Evolutionary conservation across 2,888 invertebrate genomes (phyloP).

Genomic region (Mythimna lalbum): DNA sequence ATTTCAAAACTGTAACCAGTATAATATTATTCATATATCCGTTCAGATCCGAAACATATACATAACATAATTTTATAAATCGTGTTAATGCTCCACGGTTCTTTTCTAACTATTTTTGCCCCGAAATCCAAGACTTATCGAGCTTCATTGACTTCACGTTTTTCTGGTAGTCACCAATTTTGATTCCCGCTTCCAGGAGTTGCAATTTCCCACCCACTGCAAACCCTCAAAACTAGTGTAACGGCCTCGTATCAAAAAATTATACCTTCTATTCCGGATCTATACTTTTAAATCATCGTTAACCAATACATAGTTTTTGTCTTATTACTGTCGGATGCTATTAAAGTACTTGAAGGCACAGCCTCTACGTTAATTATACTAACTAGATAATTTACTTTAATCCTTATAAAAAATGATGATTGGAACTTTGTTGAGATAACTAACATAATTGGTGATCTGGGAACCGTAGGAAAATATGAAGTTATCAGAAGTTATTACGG

Average conservation of each 20-base stretch:
- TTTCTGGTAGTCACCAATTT: background rate
- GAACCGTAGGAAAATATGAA: conserved; percentile 40
- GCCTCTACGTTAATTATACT: conserved; percentile 44
- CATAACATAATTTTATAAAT: too few relatives aligned
- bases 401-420: conserved; percentile 49
- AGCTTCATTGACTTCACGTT: background rate
- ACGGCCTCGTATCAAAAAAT: background rate
- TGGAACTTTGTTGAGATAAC: conserved; percentile 47
- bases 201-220: too few relatives aligned
- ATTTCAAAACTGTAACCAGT: too few relatives aligned
- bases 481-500: conserved; percentile 28
- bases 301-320: conserved; percentile 32
- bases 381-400: conserved; percentile 52
- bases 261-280: conserved; percentile 30
- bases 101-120: background rate
- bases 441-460: conserved; percentile 45
- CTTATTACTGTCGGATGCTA: conserved; percentile 29
- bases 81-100: too few relatives aligned
- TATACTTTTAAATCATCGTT: conserved; percentile 2
- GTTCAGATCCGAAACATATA: too few relatives aligned
- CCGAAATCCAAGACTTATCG: background rate
- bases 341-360: conserved; percentile 32
- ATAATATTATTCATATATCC: too few relatives aligned
- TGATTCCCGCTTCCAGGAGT: background rate
- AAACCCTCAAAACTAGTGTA: background rate